Evolutionary conservation across 2,888 invertebrate genomes (phyloP), one percentile per base, ranked within the genome.

Genomic region (Leucoma salicis): DNA sequence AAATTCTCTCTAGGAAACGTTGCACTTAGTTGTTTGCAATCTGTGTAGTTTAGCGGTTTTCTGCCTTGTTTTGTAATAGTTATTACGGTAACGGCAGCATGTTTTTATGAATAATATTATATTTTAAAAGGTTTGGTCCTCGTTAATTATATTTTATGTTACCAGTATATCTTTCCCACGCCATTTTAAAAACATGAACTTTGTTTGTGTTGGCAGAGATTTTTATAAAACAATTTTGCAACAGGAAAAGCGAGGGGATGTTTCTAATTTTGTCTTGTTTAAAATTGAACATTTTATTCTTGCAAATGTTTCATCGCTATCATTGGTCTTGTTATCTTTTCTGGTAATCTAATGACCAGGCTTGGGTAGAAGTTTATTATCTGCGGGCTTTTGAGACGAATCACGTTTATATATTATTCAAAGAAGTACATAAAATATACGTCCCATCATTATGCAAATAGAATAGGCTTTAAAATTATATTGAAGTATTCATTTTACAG

Each of bases 141-240:
- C n/a, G n/a, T 7, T 7, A 18, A 7, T 18, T 18, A 18, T 7
- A 18, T 18, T 18, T 18, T 18, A 18, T 25, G 4, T 25, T 8
- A 2, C 8, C 10, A 25, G 25, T 27, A 27, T 27, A 27, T 27
- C 27, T 27, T 27, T 4, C 2, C 27, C n/a, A n/a, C n/a, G 27
- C 1, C 27, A 27, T 10, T 27, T 27, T 27, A n/a, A n/a, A 27
- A 27, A 27, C 11, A n/a, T n/a, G 11, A n/a, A 27, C 8, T 27
- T n/a, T n/a, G n/a, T 27, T 27, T 27, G 2, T 27, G n/a, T 27
- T 27, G n/a, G n/a, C n/a, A 27, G 4, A n/a, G 27, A 27, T 11
- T 27, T 38, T 41, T 37, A 21, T 21, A 31, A 37, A 35, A 43
- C 29, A 38, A 35, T 44, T 35, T 39, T 10, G 18, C 24, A 38